Evolutionary conservation across 2,797 vertebrate species (phyloP).

Genomic region (Trachops cirrhosus): DNA sequence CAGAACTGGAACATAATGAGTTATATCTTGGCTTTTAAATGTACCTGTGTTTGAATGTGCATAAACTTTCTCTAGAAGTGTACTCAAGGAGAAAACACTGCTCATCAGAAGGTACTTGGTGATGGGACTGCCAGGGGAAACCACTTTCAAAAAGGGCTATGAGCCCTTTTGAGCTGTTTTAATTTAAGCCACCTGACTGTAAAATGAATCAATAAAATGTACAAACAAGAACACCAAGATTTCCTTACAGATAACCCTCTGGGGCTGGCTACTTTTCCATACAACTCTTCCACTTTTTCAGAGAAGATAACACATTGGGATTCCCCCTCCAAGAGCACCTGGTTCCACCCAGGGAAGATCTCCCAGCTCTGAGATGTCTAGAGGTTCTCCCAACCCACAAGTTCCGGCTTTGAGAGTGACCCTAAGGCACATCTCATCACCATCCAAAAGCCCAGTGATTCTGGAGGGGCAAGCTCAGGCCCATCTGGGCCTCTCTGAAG

Average conservation of each 20-base stretch:
- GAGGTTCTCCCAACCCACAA: not conserved
- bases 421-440: not conserved
- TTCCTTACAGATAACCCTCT: not conserved
- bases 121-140: too few relatives aligned
- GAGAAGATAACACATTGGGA: not conserved
- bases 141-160: not conserved
- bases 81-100: not conserved
- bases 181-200: not conserved
- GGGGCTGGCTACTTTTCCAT: not conserved
- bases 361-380: not conserved
- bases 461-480: not conserved
- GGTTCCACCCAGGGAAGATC: not conserved
- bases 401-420: not conserved
- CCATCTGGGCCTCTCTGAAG: not conserved
- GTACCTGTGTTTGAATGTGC: not conserved
- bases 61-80: not conserved
- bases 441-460: not conserved
- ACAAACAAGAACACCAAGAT: not conserved
- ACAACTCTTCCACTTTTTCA: not conserved
- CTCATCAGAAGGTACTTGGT: not conserved
- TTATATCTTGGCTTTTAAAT: not conserved
- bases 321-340: not conserved
- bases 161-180: not conserved
- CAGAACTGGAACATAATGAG: not conserved
- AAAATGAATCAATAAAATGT: not conserved